A percentile compares a stretch with the other conserved stretches of the same genome.
phyloP scores from a whole-genome alignment of 2,888 invertebrate species.

The Pachymerium ferrugineum region DNA sequence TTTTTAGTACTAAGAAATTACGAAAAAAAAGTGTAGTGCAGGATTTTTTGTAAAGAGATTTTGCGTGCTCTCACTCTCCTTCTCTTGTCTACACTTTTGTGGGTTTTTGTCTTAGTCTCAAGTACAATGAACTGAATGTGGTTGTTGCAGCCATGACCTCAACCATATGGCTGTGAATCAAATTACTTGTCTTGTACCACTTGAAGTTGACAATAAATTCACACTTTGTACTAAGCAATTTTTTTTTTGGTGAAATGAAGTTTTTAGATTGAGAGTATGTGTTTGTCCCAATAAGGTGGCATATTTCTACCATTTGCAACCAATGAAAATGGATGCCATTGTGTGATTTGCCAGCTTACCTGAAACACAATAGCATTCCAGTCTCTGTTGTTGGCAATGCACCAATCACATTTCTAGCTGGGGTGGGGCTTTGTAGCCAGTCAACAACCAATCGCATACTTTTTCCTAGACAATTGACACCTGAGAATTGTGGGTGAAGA shows the following conservation, averaged over 20 bases:
- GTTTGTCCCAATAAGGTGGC: neutral
- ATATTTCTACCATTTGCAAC: neutral
- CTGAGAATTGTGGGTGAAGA: neutral
- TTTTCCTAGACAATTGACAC: neutral
- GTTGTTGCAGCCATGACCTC: conserved; percentile 24
- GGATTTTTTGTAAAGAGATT: too few species aligned
- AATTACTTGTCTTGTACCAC: conserved; percentile 6
- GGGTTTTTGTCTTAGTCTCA: neutral
- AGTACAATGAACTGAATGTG: conserved; percentile 24
- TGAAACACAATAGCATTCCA: conserved; percentile 19
- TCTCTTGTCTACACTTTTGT: neutral
- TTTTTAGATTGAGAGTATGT: too few species aligned
- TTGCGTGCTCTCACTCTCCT: neutral
- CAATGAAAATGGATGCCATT: neutral
- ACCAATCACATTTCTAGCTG: neutral
- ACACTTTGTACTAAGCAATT: neutral
- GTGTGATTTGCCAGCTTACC: neutral
- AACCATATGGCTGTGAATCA: conserved; percentile 19
- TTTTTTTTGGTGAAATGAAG: too few species aligned
- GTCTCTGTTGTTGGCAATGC: neutral
- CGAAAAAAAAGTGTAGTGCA: too few species aligned
- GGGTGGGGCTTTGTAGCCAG: neutral
- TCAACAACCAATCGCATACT: neutral
- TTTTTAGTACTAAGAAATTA: too few species aligned
- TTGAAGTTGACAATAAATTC: conserved; percentile 22